These are phyloP conservation scores for Rallus crepitans DNA, from an alignment of 2,797 vertebrate genomes.

Conservation along the genomic window DNA sequence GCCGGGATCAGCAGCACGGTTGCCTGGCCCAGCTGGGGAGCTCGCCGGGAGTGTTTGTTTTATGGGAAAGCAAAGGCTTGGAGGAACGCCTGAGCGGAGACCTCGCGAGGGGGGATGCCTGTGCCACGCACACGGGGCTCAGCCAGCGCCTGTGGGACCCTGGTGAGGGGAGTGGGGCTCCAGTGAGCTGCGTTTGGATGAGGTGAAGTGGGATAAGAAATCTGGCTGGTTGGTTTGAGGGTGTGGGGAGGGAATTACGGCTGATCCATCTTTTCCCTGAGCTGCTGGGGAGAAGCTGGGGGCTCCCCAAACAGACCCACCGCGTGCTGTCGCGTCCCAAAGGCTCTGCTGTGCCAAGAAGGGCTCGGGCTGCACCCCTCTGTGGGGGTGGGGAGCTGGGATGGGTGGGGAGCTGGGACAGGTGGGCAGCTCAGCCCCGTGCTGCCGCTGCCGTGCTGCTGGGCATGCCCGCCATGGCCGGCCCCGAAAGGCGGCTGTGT, in stretches of 20 bases:
- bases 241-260: fast-evolving
- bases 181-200: fast-evolving
- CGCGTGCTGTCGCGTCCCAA: fast-evolving
- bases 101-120: fast-evolving
- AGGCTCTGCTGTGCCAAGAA: not conserved
- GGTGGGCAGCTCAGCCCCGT: fast-evolving
- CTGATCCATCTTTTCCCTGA: not conserved
- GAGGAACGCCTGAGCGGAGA: constrained; percentile 42
- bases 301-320: fast-evolving
- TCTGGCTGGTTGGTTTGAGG: fast-evolving
- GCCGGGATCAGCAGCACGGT: constrained; percentile 58
- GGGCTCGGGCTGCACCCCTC: not conserved
- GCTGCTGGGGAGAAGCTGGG: not conserved
- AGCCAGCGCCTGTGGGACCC: not conserved
- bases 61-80: constrained; percentile 17
- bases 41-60: constrained; percentile 51
- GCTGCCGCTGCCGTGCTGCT: fast-evolving
- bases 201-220: not conserved
- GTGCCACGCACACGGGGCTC: not conserved
- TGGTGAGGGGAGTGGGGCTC: not conserved
- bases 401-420: too few species aligned
- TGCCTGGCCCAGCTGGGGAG: constrained; percentile 56
- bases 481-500: fast-evolving
- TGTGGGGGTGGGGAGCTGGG: not conserved
- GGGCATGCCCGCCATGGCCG: not conserved